Percentiles rank a stretch among this genome's conserved stretches.
phyloP scores from a whole-genome alignment of 1,140 invertebrate species.

The Bombus haemorrhoidalis region DNA sequence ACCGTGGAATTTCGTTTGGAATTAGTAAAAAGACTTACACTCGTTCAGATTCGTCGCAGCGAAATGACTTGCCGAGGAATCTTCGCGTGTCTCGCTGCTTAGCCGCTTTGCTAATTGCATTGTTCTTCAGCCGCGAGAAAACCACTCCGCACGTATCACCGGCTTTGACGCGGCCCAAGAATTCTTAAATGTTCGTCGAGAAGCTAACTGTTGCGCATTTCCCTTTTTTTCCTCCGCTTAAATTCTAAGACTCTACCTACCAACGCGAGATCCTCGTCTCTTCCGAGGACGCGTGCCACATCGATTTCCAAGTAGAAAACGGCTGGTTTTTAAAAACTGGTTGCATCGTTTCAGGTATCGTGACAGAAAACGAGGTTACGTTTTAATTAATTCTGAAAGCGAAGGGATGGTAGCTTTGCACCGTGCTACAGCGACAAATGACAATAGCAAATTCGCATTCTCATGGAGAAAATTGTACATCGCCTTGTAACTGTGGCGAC shows the following conservation, averaged over 20 bases:
- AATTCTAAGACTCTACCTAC: not conserved
- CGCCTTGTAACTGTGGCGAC: rapidly evolving
- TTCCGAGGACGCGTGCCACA: not conserved
- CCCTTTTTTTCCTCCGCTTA: not conserved
- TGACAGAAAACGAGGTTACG: rapidly evolving
- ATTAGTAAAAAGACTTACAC: not conserved
- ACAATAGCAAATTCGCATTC: no score
- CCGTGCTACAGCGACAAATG: no score
- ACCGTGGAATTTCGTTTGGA: conserved; percentile 28
- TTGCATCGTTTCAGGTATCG: not conserved
- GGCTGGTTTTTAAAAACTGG: not conserved
- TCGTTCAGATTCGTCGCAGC: not conserved
- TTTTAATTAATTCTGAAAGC: no score
- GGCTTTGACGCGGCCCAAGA: conserved; percentile 21
- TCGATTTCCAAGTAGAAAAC: not conserved
- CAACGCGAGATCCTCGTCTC: not conserved
- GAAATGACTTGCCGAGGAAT: not conserved
- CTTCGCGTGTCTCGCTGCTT: not conserved
- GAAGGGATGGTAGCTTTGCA: no score
- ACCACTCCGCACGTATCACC: conserved; percentile 11
- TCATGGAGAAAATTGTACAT: no score
- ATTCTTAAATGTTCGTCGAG: conserved; percentile 29
- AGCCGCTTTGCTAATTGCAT: conserved; percentile 24
- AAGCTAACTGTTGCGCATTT: conserved; percentile 31
- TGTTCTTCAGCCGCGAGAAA: conserved; percentile 24